Conservation (phyloP, 2,888 invertebrate species). For the Cataglyphis albicans region DNA sequence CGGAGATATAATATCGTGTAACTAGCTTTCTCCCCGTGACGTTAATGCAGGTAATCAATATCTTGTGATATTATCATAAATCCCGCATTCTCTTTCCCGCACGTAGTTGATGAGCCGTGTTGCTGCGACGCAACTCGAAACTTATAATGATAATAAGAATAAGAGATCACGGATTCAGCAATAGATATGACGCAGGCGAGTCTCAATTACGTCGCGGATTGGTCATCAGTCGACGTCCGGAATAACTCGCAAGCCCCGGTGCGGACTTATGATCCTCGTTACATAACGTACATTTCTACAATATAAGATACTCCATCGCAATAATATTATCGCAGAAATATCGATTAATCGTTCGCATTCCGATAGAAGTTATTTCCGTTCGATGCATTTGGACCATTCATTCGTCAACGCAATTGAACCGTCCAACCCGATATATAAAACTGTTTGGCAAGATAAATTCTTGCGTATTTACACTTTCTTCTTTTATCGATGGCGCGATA, state of each 20-base stretch:
- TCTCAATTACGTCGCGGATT: conserved; percentile 38
- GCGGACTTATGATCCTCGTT: conserved; percentile 20
- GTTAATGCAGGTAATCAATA: conserved; percentile 44
- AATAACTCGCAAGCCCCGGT: background rate
- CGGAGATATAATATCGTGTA: conserved; percentile 30
- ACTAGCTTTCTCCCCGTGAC: conserved; percentile 44
- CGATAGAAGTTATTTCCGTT: conserved; percentile 33
- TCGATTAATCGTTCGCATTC: conserved; percentile 26
- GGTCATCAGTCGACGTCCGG: conserved; percentile 46
- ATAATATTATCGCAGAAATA: conserved; percentile 20
- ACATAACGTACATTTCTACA: conserved; percentile 28
- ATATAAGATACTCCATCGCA: conserved; percentile 27
- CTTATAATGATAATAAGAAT: conserved; percentile 37
- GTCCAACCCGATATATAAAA: conserved; percentile 13
- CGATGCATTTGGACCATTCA: conserved; percentile 29
- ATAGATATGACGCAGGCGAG: conserved; percentile 32
- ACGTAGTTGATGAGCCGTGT: conserved; percentile 15
- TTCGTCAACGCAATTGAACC: conserved; percentile 23
- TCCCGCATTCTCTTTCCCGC: conserved; percentile 31
- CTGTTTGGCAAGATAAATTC: background rate
- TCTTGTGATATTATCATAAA: conserved; percentile 42
- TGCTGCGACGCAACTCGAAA: conserved; percentile 29
- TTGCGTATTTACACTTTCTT: background rate
- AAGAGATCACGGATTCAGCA: conserved; percentile 43
- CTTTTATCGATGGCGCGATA: background rate